Conservation (phyloP, 1,140 invertebrate genomes). For the Bradysia coprophila region DNA sequence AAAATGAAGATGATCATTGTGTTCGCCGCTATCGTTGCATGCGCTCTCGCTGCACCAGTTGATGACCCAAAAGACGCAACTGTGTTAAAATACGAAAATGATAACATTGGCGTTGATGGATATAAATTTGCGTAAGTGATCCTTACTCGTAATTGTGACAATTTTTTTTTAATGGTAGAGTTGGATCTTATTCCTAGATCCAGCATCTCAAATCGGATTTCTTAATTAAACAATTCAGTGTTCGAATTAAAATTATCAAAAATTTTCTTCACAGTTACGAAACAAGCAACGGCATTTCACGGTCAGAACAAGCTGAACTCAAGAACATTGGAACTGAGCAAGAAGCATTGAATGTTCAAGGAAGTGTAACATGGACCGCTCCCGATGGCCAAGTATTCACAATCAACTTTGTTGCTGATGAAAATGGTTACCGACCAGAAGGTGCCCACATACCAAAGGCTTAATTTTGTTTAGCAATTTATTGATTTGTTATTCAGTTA, state of each 20-base stretch:
- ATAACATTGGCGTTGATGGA: conserved; percentile 26
- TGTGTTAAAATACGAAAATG: conserved; percentile 14
- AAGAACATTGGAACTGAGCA: conserved; percentile 34
- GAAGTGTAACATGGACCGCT: conserved; percentile 41
- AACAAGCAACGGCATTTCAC: conserved; percentile 43
- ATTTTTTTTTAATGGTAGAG: too few relatives aligned
- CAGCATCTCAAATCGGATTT: too few relatives aligned
- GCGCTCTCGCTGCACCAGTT: conserved; percentile 10
- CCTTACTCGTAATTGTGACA: too few relatives aligned
- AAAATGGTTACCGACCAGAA: conserved; percentile 51
- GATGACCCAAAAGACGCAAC: conserved; percentile 16
- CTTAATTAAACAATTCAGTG: neutral
- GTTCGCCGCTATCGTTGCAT: conserved; percentile 8
- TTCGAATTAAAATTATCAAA: neutral
- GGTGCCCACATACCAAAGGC: conserved; percentile 30
- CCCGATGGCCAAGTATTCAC: conserved; percentile 41
- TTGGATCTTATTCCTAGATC: too few relatives aligned
- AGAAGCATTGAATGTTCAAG: conserved; percentile 34
- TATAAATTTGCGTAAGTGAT: conserved; percentile 28
- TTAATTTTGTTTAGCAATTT: too few relatives aligned
- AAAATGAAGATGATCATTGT: conserved; percentile 10
- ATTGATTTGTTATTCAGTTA: too few relatives aligned
- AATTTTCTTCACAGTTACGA: conserved; percentile 21
- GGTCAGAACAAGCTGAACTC: conserved; percentile 37
- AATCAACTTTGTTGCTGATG: conserved; percentile 46